These are phyloP conservation scores for Lucinisca nassula DNA, from an alignment of 2,888 invertebrate genomes.

Conservation along the genomic window DNA sequence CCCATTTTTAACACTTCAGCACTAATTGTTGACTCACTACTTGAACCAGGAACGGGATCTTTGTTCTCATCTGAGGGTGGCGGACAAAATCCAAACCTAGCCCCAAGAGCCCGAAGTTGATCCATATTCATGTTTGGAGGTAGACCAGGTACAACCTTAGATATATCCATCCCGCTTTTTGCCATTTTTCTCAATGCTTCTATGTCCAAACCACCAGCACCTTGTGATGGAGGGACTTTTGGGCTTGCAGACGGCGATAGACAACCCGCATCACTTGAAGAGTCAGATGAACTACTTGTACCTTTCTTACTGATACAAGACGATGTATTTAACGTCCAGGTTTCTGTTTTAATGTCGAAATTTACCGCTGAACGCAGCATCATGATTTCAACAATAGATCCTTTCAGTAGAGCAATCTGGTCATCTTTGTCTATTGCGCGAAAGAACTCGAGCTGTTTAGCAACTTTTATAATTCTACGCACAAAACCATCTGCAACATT, in stretches of 20 bases:
- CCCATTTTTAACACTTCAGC: conserved; percentile 79
- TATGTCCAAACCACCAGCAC: conserved; percentile 25
- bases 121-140: neutral
- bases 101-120: neutral
- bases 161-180: conserved; percentile 51
- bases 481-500: conserved; percentile 86
- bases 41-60: neutral
- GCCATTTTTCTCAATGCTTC: conserved; percentile 51
- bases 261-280: neutral
- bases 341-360: conserved; percentile 81
- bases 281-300: neutral
- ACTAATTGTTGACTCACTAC: conserved; percentile 68
- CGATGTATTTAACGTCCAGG: conserved; percentile 81
- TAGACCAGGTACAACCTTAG: conserved; percentile 8
- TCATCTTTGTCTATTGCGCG: conserved; percentile 98
- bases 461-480: conserved; percentile 91
- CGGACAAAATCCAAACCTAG: conserved; percentile 1
- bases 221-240: neutral
- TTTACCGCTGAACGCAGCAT: conserved; percentile 85
- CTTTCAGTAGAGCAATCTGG: conserved; percentile 92
- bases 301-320: conserved; percentile 61
- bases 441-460: conserved; percentile 93
- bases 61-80: neutral
- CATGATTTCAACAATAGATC: conserved; percentile 85
- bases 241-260: neutral